Evolutionary conservation across 53 echinoderm and acorn worm species (phyloP).

Genomic region (Apostichopus leukothele): DNA sequence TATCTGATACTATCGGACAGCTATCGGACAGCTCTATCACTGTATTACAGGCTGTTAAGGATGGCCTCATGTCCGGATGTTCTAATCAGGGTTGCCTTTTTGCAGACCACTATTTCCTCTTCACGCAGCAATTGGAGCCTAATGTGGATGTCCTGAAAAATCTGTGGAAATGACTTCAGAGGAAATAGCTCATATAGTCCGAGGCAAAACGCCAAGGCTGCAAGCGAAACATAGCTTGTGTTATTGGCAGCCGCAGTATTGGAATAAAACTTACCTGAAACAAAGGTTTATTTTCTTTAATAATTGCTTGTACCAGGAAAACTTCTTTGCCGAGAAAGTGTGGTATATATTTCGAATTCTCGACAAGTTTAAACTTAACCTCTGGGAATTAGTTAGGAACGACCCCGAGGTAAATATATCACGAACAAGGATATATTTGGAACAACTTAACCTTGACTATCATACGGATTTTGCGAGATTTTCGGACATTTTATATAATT

Average conservation of each 20-base stretch:
- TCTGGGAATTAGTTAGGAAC: not conserved
- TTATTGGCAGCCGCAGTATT: constrained; percentile 38
- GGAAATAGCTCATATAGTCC: constrained; percentile 65
- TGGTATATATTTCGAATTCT: constrained; percentile 9
- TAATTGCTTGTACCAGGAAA: constrained; percentile 29
- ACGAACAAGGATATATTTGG: not conserved
- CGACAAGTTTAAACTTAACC: constrained; percentile 20
- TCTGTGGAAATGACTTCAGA: constrained; percentile 86
- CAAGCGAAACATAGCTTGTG: constrained; percentile 52
- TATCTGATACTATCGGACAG: not conserved
- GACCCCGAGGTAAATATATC: not conserved
- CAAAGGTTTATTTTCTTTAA: constrained; percentile 19
- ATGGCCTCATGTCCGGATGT: constrained; percentile 54
- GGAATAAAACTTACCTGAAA: constrained; percentile 50
- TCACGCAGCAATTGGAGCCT: constrained; percentile 37
- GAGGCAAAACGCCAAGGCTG: constrained; percentile 58
- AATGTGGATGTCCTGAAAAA: constrained; percentile 62
- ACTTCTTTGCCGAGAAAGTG: constrained; percentile 34
- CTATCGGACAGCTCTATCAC: not conserved
- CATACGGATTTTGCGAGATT: constrained; percentile 14
- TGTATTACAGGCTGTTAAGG: constrained; percentile 5
- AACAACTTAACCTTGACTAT: not conserved
- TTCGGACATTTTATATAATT: not conserved
- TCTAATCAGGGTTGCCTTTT: constrained; percentile 56
- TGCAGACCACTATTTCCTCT: constrained; percentile 49